Conservation (phyloP, 2,797 vertebrate genomes). For the Peromyscus attwateri region DNA sequence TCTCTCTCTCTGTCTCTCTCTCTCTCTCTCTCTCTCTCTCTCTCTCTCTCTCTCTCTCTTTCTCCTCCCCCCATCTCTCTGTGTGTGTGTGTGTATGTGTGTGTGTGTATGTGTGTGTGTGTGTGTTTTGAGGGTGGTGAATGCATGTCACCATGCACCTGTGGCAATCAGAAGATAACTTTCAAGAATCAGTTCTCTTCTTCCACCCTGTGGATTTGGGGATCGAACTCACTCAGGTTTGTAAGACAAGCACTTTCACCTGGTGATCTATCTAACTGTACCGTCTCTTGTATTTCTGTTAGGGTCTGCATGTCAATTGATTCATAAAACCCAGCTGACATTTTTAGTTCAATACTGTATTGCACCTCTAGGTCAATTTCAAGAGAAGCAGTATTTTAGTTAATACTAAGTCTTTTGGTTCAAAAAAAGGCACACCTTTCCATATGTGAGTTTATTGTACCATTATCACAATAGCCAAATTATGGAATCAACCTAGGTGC, state of each 20-base stretch:
- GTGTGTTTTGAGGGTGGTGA: not conserved
- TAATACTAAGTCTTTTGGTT: slow-evolving; percentile 11
- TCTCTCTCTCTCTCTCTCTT: not conserved
- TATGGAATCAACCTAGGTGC: not conserved
- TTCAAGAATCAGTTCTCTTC: not conserved
- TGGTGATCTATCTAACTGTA: not conserved
- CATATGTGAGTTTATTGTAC: not conserved
- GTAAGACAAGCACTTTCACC: not conserved
- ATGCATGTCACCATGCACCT: not conserved
- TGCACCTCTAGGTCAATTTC: not conserved
- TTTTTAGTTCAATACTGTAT: not conserved
- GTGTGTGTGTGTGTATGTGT: not conserved
- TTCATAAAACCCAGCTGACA: not conserved
- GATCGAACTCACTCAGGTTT: not conserved
- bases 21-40: not conserved
- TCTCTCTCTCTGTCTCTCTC: not conserved
- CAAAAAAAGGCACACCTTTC: slow-evolving; percentile 11
- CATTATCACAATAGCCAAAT: not conserved
- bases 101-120: not conserved
- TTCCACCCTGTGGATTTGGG: not conserved
- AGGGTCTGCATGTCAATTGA: slow-evolving; percentile 32
- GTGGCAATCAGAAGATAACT: not conserved
- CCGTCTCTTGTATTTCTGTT: slow-evolving; percentile 37
- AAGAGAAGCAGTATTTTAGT: not conserved
- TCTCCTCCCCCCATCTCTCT: too few relatives aligned